These are phyloP conservation scores for Pseudorhombus dupliciocellatus DNA, from an alignment of 2,113 vertebrate species.

Conservation along the genomic window DNA sequence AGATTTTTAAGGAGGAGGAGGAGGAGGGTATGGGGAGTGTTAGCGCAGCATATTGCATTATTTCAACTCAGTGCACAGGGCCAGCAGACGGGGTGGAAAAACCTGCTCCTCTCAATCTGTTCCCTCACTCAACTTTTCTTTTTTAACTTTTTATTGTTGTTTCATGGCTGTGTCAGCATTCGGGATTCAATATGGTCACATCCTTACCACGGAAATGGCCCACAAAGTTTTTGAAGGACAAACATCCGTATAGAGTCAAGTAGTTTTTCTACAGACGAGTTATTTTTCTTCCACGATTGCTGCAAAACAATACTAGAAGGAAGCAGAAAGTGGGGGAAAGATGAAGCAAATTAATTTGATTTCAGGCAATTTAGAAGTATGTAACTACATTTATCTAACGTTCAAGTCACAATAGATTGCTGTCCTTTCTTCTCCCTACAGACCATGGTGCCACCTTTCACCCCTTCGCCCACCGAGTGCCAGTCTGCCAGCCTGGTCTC, in stretches of 20 bases:
- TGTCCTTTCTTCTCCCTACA: slow-evolving; percentile 52
- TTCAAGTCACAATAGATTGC: too few species aligned
- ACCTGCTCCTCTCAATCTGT: slow-evolving; percentile 50
- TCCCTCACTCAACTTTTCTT: slow-evolving; percentile 15
- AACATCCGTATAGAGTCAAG: too few species aligned
- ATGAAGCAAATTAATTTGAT: too few species aligned
- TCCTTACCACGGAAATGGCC: too few species aligned
- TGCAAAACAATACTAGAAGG: too few species aligned
- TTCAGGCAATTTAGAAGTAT: too few species aligned
- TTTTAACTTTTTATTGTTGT: slow-evolving; percentile 13
- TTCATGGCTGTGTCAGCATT: slow-evolving; percentile 26
- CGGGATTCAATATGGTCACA: background rate
- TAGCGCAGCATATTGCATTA: slow-evolving; percentile 60
- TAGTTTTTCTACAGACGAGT: too few species aligned
- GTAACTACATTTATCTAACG: too few species aligned
- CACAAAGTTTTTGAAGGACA: too few species aligned
- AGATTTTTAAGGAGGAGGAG: slow-evolving; percentile 44
- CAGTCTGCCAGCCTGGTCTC: slow-evolving; percentile 90
- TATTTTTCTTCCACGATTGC: too few species aligned
- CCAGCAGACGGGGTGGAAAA: slow-evolving; percentile 53
- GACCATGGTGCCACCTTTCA: slow-evolving; percentile 89
- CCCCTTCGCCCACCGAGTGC: slow-evolving; percentile 93
- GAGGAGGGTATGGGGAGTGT: background rate
- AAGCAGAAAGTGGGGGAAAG: too few species aligned
- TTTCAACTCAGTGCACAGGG: slow-evolving; percentile 55